Evolutionary conservation across 2,797 vertebrate genomes (phyloP), one percentile per base, ranked within the genome.

Genomic region (Phalloptychus januarius): DNA sequence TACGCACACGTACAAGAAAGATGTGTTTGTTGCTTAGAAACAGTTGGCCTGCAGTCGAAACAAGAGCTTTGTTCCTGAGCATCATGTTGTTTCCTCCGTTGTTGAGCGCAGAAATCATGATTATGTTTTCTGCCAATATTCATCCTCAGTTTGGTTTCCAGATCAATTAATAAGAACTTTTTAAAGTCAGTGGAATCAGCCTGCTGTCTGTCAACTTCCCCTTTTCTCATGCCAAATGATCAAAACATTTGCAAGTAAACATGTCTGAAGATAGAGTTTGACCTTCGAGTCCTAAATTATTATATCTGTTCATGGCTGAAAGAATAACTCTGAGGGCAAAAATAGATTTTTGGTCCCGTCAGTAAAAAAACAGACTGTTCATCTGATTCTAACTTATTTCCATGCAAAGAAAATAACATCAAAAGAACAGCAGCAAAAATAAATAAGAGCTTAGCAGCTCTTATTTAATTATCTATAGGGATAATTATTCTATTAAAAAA

Each of bases 21-120:
- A 88, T 92, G 91, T 94, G 93, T 95, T 94, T 95, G 95, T 96
- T 96, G 95, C 95, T 95, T 93, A 94, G 95, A 89, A 95, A 95
- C 94, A 94, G 93, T 93, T 93, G 92, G 93, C 91, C 92, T 92
- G 87, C 79, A 82, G 79, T 92, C 94, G 88, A 91, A 13, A 90
- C 83, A 79, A 93, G 92, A 91, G 91, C 86, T 90, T 91, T 94
- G 86, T 85, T 93, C 90, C 90, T 93, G 94, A 96, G 94, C 94
- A 94, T 94, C 92, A 95, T 96, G 94, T 93, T 88, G 85, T 91
- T 82, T 90, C 40, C 90, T 92, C 90, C 72, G 89, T 91, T 86
- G 88, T 85, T 87, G 86, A 86, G 88, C 90, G 93, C 85, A 44
- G 77, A 86, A 92, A 91, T n/a, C n/a, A n/a, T 84, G 87, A 92